phyloP scores from a whole-genome alignment of 2,113 vertebrate species.

The Odobenus rosmarus region DNA sequence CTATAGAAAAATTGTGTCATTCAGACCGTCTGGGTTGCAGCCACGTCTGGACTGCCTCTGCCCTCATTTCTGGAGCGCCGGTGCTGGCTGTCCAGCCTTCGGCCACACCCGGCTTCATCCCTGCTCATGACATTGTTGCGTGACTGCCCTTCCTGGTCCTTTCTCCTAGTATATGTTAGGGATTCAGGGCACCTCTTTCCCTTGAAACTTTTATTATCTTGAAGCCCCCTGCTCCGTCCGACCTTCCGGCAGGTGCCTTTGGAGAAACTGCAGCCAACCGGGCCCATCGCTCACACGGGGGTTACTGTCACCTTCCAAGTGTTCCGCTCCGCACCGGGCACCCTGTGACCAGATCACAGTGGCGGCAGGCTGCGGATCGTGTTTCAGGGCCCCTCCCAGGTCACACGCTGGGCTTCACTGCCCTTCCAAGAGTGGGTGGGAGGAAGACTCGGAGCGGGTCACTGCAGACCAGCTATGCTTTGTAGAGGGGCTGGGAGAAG shows the following conservation, averaged over 20 bases:
- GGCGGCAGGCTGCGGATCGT: neutral
- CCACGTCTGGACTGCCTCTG: neutral
- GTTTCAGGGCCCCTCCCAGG: neutral
- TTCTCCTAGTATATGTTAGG: neutral
- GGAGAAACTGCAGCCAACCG: neutral
- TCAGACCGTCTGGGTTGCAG: neutral
- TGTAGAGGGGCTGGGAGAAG: neutral
- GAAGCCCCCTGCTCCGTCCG: fast-evolving
- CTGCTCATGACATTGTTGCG: neutral
- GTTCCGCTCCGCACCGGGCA: fast-evolving
- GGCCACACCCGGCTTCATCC: fast-evolving
- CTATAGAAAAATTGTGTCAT: neutral
- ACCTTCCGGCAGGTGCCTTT: neutral
- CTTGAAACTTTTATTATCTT: neutral
- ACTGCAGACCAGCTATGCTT: neutral
- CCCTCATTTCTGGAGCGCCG: neutral
- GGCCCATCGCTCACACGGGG: fast-evolving
- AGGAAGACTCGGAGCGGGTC: neutral
- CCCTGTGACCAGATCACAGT: fast-evolving
- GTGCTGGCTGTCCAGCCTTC: neutral
- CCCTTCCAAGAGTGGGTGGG: neutral
- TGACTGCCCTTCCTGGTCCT: neutral
- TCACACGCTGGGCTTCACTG: neutral
- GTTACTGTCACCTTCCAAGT: fast-evolving
- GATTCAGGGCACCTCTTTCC: neutral